These are phyloP conservation scores for Drosophila orosa DNA, from an alignment of 1,140 invertebrate genomes.

Conservation along the genomic window DNA sequence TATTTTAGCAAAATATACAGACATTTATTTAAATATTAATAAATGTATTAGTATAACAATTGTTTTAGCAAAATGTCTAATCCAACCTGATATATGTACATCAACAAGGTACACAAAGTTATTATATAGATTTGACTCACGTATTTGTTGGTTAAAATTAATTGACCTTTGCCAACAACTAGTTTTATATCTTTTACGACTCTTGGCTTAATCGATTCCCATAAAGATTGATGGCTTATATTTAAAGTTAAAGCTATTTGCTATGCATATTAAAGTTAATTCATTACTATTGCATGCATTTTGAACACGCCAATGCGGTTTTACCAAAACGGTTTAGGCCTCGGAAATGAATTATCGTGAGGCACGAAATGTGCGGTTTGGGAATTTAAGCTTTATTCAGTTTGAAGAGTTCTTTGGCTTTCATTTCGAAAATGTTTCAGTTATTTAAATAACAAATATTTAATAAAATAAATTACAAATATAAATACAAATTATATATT, in stretches of 20 bases:
- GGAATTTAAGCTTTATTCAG: neutral
- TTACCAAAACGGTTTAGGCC: neutral
- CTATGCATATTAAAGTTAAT: conserved; percentile 1
- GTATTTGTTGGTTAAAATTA: neutral
- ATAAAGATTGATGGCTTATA: neutral
- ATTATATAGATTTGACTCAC: neutral
- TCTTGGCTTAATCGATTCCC: neutral
- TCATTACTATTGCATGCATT: conserved; percentile 2
- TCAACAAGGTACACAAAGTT: too few species aligned
- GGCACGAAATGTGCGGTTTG: neutral
- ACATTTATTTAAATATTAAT: too few species aligned
- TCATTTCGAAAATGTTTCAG: neutral
- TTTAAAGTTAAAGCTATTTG: neutral
- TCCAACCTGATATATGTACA: too few species aligned
- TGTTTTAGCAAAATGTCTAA: neutral
- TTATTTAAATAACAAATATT: too few species aligned
- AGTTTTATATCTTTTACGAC: neutral
- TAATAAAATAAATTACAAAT: neutral
- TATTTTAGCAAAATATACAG: too few species aligned
- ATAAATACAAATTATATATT: neutral
- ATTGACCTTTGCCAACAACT: neutral
- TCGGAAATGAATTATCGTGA: neutral
- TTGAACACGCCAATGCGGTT: conserved; percentile 3
- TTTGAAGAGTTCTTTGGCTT: neutral
- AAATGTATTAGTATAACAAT: neutral